Evolutionary conservation across 2,113 vertebrate genomes (phyloP), one percentile per base, ranked within the genome.

Genomic region (Cardinalis cardinalis): DNA sequence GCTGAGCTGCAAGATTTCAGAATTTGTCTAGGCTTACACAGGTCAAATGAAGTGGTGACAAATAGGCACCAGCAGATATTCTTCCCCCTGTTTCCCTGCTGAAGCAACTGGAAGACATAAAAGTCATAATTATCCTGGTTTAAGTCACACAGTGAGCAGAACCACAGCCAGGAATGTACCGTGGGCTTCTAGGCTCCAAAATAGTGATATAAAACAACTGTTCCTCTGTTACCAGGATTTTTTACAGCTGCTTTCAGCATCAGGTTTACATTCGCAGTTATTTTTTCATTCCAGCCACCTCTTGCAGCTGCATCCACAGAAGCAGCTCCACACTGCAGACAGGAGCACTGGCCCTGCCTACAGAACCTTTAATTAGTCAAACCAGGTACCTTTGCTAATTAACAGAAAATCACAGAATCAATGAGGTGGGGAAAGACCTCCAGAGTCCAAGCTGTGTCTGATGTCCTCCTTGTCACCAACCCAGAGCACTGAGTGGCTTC

Each of bases 81-180:
- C 48, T 78, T 81, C 55, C 4, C 59, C 19, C 25, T 58, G 5
- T 40, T 88, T 88, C 74, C 53, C 73, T 82, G 46, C 40, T 65
- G 80, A 90, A 92, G 80, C 29, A 84, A 95, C 65, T 87, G 86
- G 70, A 90, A 92, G 63, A 84, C 23, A 69, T 86, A 82, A 78
- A 94, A 84, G 70, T 81, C 81, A 11, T 58, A 49, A 84, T 58
- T 58, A 88, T 31, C 36, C 60, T 78, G 26, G 7, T 81, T 87
- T 78, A 94, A 92, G 69, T 87, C 83, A 91, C 52, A 89, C 72
- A 72, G 58, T 38, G 58, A 93, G 73, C 44, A 82, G 73, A 90
- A 81, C 61, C 48, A 82, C 29, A 70, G 80, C 66, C 81, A 95
- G 77, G 59, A 94, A 94, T 2, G 15, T 72, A 94, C 63, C 2